Evolutionary conservation across 2,888 invertebrate species (phyloP), one percentile per base, ranked within the genome.

Genomic region (Slavum lentiscoides): DNA sequence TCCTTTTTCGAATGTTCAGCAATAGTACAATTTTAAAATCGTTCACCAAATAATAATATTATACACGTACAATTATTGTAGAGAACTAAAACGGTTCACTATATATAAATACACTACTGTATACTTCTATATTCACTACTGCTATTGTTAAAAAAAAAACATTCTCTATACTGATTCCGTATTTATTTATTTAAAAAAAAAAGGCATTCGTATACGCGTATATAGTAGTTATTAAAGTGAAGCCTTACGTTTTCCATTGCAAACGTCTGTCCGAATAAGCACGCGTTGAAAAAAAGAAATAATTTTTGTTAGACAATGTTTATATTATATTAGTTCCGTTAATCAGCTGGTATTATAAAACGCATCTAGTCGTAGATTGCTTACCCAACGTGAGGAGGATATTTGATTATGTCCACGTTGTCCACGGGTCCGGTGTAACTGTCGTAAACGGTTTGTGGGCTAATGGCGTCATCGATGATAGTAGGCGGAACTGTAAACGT

Each of bases 381-480:
- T 86, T 86, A 90, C 90, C 90, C 90, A 83, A 89, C 88, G 85
- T 88, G 88, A 77, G 89, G 86, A 30, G 90, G 89, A 82, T 89
- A 88, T 82, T 88, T 85, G 83, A 88, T 87, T 80, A 90, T 88
- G 83, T 89, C 89, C 23, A 90, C 87, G 85, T 90, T 90, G 85
- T 90, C 90, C 2, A 89, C 87, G 77, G 88, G 81, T 55, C 83
- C 83, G 30, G 82, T 83, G 76, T 84, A 84, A 67, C 83, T 82
- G 55, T 84, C 83, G 77, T 85, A 85, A 15, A 83, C 82, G 85
- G 90, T 90, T 84, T 91, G 90, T 53, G 91, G 91, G 85, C 90
- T 91, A 80, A 91, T 88, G 72, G 88, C 87, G 84, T 91, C 91
- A 84, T 91, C 91, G 74, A 89, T 89, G 75, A 89, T 89, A 74